phyloP scores from a whole-genome alignment of 2,113 vertebrate genomes.

The Aspidoscelis tigris region DNA sequence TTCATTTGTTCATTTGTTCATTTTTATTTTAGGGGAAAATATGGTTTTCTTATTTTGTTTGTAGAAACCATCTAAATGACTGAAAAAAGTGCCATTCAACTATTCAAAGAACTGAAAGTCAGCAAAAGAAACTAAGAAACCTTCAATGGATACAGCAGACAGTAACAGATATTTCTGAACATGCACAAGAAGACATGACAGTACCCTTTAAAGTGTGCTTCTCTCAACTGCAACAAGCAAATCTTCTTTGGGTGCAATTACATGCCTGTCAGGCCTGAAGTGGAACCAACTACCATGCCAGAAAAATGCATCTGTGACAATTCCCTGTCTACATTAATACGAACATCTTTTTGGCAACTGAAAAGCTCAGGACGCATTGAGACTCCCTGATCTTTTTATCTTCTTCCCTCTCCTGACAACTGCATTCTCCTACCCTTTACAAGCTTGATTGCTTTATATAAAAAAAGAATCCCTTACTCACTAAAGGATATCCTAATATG shows the following conservation, averaged over 20 bases:
- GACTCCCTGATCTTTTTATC: constrained; percentile 21
- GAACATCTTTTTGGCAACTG: constrained; percentile 29
- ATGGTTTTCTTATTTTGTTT: neutral
- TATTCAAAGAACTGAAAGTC: constrained; percentile 2
- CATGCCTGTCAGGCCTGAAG: constrained; percentile 9
- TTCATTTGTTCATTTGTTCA: too few species aligned
- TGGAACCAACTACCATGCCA: neutral
- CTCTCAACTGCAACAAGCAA: constrained; percentile 28
- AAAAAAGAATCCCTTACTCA: neutral
- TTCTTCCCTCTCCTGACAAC: neutral
- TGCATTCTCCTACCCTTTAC: constrained; percentile 23
- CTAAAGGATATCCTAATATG: accelerated
- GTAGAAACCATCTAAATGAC: neutral
- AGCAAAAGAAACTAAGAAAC: neutral
- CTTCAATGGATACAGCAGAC: neutral
- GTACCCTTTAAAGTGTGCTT: neutral
- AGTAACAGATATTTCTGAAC: constrained; percentile 19
- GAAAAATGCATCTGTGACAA: neutral
- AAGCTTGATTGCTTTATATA: constrained; percentile 22
- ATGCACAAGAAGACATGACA: neutral
- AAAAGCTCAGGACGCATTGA: neutral
- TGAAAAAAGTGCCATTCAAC: constrained; percentile 3
- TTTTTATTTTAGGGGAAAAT: neutral
- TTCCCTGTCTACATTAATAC: neutral
- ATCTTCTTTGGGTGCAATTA: constrained; percentile 11